phyloP scores from a whole-genome alignment of 2,888 invertebrate genomes.

The Priocnemis perturbator region DNA sequence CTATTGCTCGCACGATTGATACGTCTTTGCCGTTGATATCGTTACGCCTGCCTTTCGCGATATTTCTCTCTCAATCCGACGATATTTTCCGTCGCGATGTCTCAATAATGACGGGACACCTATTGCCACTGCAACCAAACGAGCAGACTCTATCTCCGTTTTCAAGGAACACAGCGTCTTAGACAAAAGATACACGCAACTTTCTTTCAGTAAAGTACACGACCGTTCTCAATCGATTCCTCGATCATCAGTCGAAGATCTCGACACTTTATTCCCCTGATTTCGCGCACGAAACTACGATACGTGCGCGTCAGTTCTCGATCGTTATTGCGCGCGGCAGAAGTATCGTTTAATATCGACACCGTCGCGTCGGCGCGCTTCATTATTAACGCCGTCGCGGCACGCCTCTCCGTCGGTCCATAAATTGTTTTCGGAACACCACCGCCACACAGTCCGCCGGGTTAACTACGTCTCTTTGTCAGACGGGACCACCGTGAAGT shows the following conservation, averaged over 20 bases:
- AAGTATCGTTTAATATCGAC: conserved; percentile 19
- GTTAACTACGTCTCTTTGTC: conserved; percentile 41
- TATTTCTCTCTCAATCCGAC: background rate
- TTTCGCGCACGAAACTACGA: too few species aligned
- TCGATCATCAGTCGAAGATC: too few species aligned
- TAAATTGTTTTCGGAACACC: conserved; percentile 42
- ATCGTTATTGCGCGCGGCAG: conserved; percentile 2
- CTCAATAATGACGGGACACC: background rate
- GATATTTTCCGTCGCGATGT: background rate
- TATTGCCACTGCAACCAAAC: background rate
- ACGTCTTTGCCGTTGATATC: conserved; percentile 57
- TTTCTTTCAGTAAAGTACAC: too few species aligned
- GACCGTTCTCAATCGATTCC: too few species aligned
- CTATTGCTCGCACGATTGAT: conserved; percentile 40
- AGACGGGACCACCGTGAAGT: conserved; percentile 51
- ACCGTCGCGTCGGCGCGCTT: conserved; percentile 29
- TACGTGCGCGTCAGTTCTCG: too few species aligned
- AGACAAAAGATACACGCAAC: too few species aligned
- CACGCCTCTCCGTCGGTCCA: conserved; percentile 16
- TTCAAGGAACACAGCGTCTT: too few species aligned
- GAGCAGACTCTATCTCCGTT: too few species aligned
- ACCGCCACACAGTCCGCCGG: conserved; percentile 12
- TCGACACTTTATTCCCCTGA: too few species aligned
- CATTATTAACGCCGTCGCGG: conserved; percentile 24
- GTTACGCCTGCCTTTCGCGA: conserved; percentile 24